These are phyloP conservation scores for Pachliopta kotzebuea DNA, from an alignment of 2,888 invertebrate genomes.

Conservation along the genomic window DNA sequence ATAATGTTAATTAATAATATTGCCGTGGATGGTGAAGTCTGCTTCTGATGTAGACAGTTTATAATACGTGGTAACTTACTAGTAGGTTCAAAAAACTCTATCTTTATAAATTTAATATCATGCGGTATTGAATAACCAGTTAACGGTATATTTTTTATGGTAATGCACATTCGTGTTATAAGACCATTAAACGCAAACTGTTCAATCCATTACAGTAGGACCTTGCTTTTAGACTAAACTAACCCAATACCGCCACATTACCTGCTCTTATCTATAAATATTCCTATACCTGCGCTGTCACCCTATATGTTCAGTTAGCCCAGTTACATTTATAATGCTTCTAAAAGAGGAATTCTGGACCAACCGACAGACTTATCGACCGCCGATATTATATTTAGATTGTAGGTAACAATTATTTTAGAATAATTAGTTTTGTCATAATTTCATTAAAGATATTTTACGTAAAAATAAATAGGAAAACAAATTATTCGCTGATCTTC, in stretches of 20 bases:
- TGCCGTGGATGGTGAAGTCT: too few species aligned
- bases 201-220: constrained; percentile 7
- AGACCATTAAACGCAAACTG: constrained; percentile 1
- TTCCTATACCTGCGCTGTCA: constrained; percentile 6
- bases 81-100: too few species aligned
- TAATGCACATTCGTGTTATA: background rate
- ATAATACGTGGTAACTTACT: too few species aligned
- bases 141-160: background rate
- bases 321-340: constrained; percentile 23
- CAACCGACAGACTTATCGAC: constrained; percentile 12
- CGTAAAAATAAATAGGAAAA: too few species aligned
- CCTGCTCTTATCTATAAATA: constrained; percentile 3
- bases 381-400: constrained; percentile 2
- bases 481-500: too few species aligned
- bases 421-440: too few species aligned
- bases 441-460: too few species aligned
- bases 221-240: background rate
- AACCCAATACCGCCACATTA: background rate
- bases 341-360: constrained; percentile 16
- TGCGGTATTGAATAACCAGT: background rate
- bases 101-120: too few species aligned
- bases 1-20: too few species aligned
- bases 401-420: background rate
- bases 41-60: too few species aligned
- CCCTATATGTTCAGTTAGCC: constrained; percentile 9